phyloP scores from a whole-genome alignment of 2,888 invertebrate species.

The Tetrapedia diversipes region DNA sequence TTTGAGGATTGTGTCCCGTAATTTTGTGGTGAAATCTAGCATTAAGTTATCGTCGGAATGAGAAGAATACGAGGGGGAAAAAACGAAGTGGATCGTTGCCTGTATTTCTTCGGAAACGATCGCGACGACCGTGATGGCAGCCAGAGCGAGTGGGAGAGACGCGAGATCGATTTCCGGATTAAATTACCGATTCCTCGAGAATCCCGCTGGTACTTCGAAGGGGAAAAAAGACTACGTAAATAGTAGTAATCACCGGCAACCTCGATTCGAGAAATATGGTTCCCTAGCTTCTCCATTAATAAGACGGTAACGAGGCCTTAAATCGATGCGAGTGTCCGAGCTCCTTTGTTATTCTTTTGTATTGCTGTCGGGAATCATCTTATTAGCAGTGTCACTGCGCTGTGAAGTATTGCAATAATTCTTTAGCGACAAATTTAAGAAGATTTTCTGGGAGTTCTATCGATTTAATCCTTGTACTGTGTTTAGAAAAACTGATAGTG shows the following conservation, averaged over 20 bases:
- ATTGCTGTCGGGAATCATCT: not conserved
- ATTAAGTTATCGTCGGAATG: constrained; percentile 8
- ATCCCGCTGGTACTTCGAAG: constrained; percentile 1
- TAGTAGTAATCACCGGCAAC: constrained; percentile 21
- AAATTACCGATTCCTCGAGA: constrained; percentile 47
- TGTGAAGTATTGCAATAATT: no score
- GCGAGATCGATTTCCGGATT: constrained; percentile 45
- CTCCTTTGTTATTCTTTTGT: not conserved
- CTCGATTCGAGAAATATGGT: constrained; percentile 18
- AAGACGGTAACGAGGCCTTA: constrained; percentile 20
- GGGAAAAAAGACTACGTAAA: constrained; percentile 35
- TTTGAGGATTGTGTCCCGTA: constrained; percentile 22
- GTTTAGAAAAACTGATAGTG: no score
- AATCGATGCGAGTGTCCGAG: constrained; percentile 3
- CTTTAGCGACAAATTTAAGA: no score
- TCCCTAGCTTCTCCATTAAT: constrained; percentile 14
- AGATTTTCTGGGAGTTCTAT: no score
- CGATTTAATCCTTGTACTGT: no score
- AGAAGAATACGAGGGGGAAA: not conserved
- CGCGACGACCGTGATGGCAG: not conserved
- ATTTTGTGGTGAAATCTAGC: constrained; percentile 25
- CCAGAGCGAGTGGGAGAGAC: not conserved
- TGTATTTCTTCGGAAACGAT: constrained; percentile 30
- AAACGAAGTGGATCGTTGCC: not conserved
- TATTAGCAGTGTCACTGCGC: not conserved